These are phyloP conservation scores for Selenia dentaria DNA, from an alignment of 2,888 invertebrate genomes.

Conservation along the genomic window DNA sequence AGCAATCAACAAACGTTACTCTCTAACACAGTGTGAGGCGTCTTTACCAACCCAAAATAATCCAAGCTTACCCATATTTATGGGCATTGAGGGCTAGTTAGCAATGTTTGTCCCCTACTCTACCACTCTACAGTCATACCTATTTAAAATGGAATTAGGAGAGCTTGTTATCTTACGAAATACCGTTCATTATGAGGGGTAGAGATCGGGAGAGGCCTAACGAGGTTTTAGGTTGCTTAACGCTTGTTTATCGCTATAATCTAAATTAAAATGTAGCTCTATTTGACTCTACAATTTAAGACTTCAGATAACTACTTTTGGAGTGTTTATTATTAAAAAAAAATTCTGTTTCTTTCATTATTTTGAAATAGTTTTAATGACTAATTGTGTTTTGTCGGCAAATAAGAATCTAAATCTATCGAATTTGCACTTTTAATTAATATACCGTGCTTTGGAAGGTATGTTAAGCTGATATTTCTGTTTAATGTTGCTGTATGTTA, in stretches of 20 bases:
- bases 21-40: not conserved
- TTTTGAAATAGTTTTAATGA: too few relatives aligned
- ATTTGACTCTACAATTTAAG: conserved; percentile 8
- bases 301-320: not conserved
- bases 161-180: conserved; percentile 30
- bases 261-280: conserved; percentile 19
- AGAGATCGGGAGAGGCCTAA: conserved; percentile 14
- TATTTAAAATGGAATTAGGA: conserved; percentile 32
- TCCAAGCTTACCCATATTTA: conserved; percentile 28
- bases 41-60: conserved; percentile 15
- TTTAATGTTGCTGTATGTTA: too few relatives aligned
- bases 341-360: too few relatives aligned
- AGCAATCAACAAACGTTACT: too few relatives aligned
- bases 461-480: too few relatives aligned
- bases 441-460: too few relatives aligned
- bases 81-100: conserved; percentile 23
- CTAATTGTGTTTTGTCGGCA: too few relatives aligned
- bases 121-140: conserved; percentile 11
- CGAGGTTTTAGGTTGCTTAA: conserved; percentile 16
- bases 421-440: too few relatives aligned
- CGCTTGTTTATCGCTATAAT: conserved; percentile 16
- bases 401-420: too few relatives aligned
- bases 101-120: conserved; percentile 21
- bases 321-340: too few relatives aligned
- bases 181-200: conserved; percentile 25